Evolutionary conservation across 2,888 invertebrate species (phyloP).

Genomic region (Cheilosia variabilis): DNA sequence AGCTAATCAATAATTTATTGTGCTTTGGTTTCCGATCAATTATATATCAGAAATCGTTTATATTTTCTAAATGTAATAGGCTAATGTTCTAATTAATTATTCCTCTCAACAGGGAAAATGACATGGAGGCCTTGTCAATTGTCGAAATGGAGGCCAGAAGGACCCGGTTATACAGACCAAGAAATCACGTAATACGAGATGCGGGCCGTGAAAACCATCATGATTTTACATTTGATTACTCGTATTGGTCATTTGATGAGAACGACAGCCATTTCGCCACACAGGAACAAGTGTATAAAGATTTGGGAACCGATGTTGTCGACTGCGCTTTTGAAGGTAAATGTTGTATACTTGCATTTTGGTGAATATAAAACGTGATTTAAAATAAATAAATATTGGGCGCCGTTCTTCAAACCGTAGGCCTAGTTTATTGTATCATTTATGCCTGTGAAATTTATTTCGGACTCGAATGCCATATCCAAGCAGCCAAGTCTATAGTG

Average conservation of each 20-base stretch:
- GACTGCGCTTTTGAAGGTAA: conserved; percentile 89
- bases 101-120: conserved; percentile 87
- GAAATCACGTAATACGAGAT: conserved; percentile 83
- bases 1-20: too few species aligned
- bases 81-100: not conserved
- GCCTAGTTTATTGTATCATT: too few species aligned
- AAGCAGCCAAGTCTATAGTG: too few species aligned
- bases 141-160: conserved; percentile 94
- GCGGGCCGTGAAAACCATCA: conserved; percentile 87
- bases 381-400: too few species aligned
- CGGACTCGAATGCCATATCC: too few species aligned
- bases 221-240: conserved; percentile 95
- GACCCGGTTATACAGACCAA: conserved; percentile 90
- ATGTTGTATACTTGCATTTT: not conserved
- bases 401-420: too few species aligned
- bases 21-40: too few species aligned
- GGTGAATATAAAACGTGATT: too few species aligned
- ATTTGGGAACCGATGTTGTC: conserved; percentile 89
- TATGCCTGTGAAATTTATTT: too few species aligned
- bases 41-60: too few species aligned
- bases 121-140: conserved; percentile 92
- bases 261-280: conserved; percentile 89
- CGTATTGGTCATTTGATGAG: conserved; percentile 92
- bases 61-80: not conserved
- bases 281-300: conserved; percentile 91